phyloP scores from a whole-genome alignment of 2,888 invertebrate genomes.

The Megalurothrips usitatus region DNA sequence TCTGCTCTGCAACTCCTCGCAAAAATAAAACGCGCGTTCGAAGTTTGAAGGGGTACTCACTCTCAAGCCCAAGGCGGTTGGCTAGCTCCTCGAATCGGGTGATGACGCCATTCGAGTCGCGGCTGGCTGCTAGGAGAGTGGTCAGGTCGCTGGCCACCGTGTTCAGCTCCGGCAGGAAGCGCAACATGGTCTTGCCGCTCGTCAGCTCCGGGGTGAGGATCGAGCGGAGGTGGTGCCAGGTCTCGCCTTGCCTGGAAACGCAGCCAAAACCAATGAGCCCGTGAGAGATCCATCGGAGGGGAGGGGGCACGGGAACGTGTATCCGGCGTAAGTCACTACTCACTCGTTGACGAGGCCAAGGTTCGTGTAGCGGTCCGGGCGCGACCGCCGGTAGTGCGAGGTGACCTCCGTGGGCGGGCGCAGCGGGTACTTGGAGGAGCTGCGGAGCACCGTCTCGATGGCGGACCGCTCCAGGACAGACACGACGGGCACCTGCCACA shows the following conservation, averaged over 20 bases:
- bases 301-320: neutral
- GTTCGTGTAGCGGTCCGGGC: constrained; percentile 75
- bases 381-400: constrained; percentile 64
- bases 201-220: constrained; percentile 70
- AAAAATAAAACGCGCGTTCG: too few relatives aligned
- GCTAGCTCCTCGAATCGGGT: constrained; percentile 66
- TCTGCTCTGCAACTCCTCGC: too few relatives aligned
- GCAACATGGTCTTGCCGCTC: constrained; percentile 68
- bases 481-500: constrained; percentile 67
- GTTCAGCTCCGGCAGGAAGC: constrained; percentile 70
- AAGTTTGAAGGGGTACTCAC: constrained; percentile 49
- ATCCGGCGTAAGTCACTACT: constrained; percentile 48
- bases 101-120: constrained; percentile 52
- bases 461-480: constrained; percentile 66
- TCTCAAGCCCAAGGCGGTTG: constrained; percentile 74
- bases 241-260: constrained; percentile 63
- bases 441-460: constrained; percentile 70
- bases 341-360: constrained; percentile 79
- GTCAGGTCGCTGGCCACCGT: constrained; percentile 74
- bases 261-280: constrained; percentile 13
- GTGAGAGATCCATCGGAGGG: too few relatives aligned
- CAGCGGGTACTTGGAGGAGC: constrained; percentile 68
- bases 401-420: constrained; percentile 80
- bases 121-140: constrained; percentile 56
- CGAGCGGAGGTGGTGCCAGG: constrained; percentile 69